Evolutionary conservation across 2,113 vertebrate genomes (phyloP), one percentile per base, ranked within the genome.

Genomic region (Protobothrops flavoviridis): DNA sequence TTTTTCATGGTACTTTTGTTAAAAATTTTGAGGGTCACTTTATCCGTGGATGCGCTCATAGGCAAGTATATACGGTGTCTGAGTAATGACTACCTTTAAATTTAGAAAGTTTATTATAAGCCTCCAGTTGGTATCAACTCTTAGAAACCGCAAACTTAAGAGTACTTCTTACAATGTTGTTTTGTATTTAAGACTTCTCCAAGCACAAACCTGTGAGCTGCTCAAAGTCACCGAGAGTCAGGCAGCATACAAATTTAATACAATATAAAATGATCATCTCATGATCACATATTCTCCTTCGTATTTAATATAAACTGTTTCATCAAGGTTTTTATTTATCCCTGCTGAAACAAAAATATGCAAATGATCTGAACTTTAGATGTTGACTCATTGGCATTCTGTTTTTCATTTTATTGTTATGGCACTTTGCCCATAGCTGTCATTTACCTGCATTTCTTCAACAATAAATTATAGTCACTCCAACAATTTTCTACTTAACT

Each of bases 361-460:
- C 26, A 45, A 5, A 39, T 86, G 61, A 39, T 90, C 29, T 93
- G 89, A 17, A 87, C 45, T 93, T 93, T 45, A 93, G 81, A 93
- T 57, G 59, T 87, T 86, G 74, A 93, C 21, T 64, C 56, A 29
- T 11, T 57, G 86, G 53, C 17, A 93, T 43, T 89, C 50, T 48
- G 17, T 85, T 91, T 43, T 57, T 50, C 91, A 61, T 50, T 59
- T 81, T 26, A 21, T 43, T 56, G 53, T 43, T 53, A 50, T 29
- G n/a, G 50, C 33, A 89, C 55, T 89, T 92, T 69, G 43, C 4
- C 8, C 2, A 26, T 11, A 87, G 2, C 4, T 92, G 33, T 33
- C 24, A 53, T 43, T 33, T 26, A 3, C 29, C 52, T 61, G 20
- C n/a, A n/a, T 59, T 33, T 69, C 81, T 55, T 52, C 21, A 59